These are phyloP conservation scores for Eutolmus rufibarbis DNA, from an alignment of 2,888 invertebrate species.

Conservation along the genomic window DNA sequence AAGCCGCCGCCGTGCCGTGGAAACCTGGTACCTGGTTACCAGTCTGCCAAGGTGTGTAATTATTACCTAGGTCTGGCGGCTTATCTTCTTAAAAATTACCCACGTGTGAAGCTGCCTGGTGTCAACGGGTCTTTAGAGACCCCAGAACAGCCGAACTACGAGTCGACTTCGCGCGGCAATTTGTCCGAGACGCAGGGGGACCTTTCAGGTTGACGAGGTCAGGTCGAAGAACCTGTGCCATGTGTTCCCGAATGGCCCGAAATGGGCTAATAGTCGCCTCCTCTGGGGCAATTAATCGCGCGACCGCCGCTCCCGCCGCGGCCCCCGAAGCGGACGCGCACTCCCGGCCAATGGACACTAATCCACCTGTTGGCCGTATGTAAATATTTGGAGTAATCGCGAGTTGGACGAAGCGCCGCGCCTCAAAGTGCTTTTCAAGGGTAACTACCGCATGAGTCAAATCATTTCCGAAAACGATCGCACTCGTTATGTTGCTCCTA, in stretches of 20 bases:
- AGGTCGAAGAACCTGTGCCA: constrained; percentile 20
- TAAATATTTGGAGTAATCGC: not conserved
- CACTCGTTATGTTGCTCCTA: not conserved
- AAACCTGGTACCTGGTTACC: constrained; percentile 33
- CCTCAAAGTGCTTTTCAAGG: not conserved
- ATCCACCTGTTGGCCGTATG: not conserved
- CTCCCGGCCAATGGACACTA: not conserved
- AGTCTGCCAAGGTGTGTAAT: constrained; percentile 37
- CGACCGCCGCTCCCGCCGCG: not conserved
- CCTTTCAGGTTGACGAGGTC: constrained; percentile 40
- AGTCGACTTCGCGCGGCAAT: not conserved
- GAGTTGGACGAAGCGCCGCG: not conserved
- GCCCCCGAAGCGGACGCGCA: not conserved
- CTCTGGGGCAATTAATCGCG: not conserved
- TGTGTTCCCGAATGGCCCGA: not conserved
- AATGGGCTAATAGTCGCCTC: not conserved
- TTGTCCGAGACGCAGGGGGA: not conserved
- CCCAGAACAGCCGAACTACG: not conserved
- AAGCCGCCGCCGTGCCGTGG: not conserved
- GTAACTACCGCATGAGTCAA: not conserved
- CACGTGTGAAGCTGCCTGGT: constrained; percentile 47
- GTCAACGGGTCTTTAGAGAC: constrained; percentile 44
- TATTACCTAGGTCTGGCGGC: constrained; percentile 42
- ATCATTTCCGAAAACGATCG: not conserved
- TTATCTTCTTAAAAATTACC: constrained; percentile 43